Conservation (phyloP, 2,113 vertebrate genomes). For the Cavia porcellus region DNA sequence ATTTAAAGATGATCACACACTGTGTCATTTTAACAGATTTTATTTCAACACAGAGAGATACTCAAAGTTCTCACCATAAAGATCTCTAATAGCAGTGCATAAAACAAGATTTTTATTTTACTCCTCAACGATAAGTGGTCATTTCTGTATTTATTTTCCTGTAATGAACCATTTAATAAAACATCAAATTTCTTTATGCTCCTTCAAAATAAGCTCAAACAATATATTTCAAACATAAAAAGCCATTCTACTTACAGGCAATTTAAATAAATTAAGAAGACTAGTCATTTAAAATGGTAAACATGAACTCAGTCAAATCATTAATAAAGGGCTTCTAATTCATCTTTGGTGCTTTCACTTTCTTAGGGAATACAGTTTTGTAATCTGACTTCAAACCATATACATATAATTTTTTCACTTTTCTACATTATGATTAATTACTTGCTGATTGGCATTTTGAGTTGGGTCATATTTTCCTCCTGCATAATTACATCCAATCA, state of each 20-base stretch:
- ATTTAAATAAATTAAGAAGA: slow-evolving; percentile 84
- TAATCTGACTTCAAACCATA: slow-evolving; percentile 73
- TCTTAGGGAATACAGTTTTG: slow-evolving; percentile 76
- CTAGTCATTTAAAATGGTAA: slow-evolving; percentile 82
- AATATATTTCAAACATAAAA: slow-evolving; percentile 50
- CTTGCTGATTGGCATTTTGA: slow-evolving; percentile 82
- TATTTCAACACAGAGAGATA: neutral
- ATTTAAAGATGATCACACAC: neutral
- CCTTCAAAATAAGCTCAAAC: slow-evolving; percentile 61
- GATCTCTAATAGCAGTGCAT: neutral
- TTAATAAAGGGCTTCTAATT: slow-evolving; percentile 85
- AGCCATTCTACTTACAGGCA: slow-evolving; percentile 60
- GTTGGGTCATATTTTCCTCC: slow-evolving; percentile 80
- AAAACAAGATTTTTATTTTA: slow-evolving; percentile 44
- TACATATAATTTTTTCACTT: slow-evolving; percentile 67
- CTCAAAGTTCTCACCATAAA: neutral
- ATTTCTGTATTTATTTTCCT: slow-evolving; percentile 72
- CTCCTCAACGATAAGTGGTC: slow-evolving; percentile 52
- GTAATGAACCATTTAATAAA: slow-evolving; percentile 72
- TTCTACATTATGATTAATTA: slow-evolving; percentile 83
- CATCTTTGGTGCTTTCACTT: slow-evolving; percentile 83
- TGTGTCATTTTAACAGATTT: neutral
- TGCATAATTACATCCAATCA: slow-evolving; percentile 85
- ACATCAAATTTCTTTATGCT: slow-evolving; percentile 61
- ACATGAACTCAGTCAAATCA: slow-evolving; percentile 86